phyloP scores from a whole-genome alignment of 2,797 vertebrate species.

The Avahi laniger region DNA sequence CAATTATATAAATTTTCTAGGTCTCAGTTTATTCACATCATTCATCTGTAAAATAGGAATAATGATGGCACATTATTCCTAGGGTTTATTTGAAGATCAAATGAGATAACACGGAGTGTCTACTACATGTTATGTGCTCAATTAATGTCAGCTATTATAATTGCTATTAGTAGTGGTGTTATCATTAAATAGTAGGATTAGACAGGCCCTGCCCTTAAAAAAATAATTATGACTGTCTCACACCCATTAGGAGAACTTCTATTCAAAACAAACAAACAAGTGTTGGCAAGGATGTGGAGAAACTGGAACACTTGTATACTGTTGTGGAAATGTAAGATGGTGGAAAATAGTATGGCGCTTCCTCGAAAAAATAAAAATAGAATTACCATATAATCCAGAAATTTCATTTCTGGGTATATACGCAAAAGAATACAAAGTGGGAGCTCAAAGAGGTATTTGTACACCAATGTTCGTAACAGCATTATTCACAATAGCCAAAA shows the following conservation, averaged over 20 bases:
- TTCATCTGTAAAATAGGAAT: constrained; percentile 23
- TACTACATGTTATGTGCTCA: neutral
- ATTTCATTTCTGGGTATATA: neutral
- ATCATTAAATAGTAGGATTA: neutral
- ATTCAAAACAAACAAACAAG: neutral
- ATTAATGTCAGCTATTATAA: neutral
- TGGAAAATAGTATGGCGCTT: neutral
- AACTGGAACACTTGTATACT: neutral
- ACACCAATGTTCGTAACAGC: neutral
- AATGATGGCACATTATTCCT: neutral
- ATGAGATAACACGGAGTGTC: neutral
- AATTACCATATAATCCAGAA: neutral
- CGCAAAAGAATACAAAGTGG: neutral
- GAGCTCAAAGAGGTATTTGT: neutral
- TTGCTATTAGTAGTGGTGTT: neutral
- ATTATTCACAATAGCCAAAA: neutral
- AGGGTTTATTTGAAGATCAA: neutral
- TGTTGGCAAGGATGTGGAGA: neutral
- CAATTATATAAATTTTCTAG: neutral
- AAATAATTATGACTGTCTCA: neutral
- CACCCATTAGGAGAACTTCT: neutral
- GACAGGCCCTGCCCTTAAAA: neutral
- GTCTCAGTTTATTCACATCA: constrained; percentile 2
- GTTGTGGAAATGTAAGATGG: neutral
- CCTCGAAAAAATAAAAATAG: neutral